Evolutionary conservation across 2,113 vertebrate species (phyloP).

Genomic region (Junco hyemalis): DNA sequence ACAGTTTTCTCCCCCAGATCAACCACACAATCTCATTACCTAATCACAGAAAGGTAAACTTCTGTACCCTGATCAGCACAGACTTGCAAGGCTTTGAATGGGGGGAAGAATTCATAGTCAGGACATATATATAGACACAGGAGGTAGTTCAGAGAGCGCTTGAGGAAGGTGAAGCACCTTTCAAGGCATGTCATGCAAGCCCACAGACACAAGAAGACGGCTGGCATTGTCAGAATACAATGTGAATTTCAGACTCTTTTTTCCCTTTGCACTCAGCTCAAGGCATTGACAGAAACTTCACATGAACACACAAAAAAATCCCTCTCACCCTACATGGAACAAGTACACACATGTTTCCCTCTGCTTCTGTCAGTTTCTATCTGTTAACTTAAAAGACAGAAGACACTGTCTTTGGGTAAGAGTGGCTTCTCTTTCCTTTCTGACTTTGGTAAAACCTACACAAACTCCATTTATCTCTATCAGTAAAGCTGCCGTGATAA

Average conservation of each 20-base stretch:
- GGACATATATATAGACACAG: neutral
- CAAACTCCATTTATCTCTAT: neutral
- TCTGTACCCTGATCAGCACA: neutral
- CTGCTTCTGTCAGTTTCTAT: neutral
- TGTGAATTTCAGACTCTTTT: neutral
- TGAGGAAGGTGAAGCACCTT: neutral
- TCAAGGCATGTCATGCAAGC: neutral
- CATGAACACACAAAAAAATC: neutral
- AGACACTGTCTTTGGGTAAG: neutral
- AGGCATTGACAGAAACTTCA: neutral
- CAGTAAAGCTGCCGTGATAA: neutral
- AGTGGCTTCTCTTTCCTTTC: neutral
- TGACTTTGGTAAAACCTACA: neutral
- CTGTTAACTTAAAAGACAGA: neutral
- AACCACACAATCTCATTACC: neutral
- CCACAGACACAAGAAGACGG: neutral
- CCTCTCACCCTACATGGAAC: neutral
- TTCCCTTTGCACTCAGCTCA: neutral
- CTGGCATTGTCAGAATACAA: neutral
- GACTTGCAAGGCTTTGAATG: neutral
- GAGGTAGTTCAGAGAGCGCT: neutral
- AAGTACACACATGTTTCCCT: neutral
- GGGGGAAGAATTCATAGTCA: neutral
- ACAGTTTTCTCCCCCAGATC: neutral
- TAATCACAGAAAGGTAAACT: neutral